Evolutionary conservation across 2,888 invertebrate species (phyloP).

Genomic region (Ormyrus labotus): DNA sequence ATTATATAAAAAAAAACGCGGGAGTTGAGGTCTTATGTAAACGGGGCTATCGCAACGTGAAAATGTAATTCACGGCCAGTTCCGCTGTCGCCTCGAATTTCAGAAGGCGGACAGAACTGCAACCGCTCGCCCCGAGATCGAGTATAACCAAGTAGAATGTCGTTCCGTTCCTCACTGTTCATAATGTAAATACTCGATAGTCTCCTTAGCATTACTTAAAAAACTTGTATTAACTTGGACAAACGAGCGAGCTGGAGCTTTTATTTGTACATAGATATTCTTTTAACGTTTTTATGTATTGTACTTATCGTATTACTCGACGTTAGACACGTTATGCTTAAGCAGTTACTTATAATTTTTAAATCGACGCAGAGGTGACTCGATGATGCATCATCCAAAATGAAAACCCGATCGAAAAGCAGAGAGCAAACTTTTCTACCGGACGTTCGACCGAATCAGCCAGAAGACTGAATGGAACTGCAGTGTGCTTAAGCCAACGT

Average conservation of each 20-base stretch:
- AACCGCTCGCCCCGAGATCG: too few species aligned
- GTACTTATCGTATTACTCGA: not conserved
- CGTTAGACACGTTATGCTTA: not conserved
- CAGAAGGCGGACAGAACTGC: not conserved
- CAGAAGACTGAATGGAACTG: constrained; percentile 52
- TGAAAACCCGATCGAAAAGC: not conserved
- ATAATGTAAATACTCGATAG: too few species aligned
- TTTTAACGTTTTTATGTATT: too few species aligned
- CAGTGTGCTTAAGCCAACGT: constrained; percentile 34
- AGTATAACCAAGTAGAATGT: not conserved
- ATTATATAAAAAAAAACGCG: constrained; percentile 43
- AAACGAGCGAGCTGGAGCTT: not conserved
- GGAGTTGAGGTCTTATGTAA: constrained; percentile 30
- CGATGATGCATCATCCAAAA: too few species aligned
- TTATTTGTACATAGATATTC: too few species aligned
- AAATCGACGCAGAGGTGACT: too few species aligned
- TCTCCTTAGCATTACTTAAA: too few species aligned
- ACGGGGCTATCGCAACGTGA: constrained; percentile 21
- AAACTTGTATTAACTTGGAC: not conserved
- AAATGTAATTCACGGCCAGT: constrained; percentile 48
- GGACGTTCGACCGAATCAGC: constrained; percentile 40
- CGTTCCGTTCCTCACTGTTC: too few species aligned
- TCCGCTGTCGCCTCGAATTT: constrained; percentile 42
- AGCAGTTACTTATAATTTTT: too few species aligned
- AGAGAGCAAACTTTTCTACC: constrained; percentile 10